A percentile compares a stretch with the other conserved stretches of the same genome.
phyloP scores from a whole-genome alignment of 2,797 vertebrate genomes.

The Ceryle rudis region DNA sequence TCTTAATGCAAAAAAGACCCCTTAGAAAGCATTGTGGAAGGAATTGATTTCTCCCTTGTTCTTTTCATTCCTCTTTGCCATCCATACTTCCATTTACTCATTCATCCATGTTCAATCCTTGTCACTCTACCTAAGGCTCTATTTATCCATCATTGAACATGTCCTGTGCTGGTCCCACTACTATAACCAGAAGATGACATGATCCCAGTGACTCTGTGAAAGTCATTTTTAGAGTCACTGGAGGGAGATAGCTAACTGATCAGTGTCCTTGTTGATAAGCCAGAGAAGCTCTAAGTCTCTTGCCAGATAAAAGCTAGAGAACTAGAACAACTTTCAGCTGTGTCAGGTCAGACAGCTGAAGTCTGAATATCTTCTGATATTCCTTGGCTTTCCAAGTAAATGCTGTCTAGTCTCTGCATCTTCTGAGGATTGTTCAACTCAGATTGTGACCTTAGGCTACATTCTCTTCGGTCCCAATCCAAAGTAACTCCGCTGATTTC shows the following conservation, averaged over 20 bases:
- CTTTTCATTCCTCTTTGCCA: not conserved
- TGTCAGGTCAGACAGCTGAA: not conserved
- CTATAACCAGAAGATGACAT: not conserved
- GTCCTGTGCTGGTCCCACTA: not conserved
- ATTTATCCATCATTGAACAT: not conserved
- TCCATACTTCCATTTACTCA: not conserved
- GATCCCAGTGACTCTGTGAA: not conserved
- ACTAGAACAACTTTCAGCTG: not conserved
- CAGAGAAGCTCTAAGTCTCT: not conserved
- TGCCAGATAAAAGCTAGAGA: not conserved
- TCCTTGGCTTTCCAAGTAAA: conserved; percentile 25
- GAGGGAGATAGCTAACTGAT: not conserved
- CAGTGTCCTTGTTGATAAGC: not conserved
- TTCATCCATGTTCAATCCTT: not conserved
- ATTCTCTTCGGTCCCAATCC: not conserved
- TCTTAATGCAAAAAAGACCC: not conserved
- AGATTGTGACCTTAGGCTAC: conserved; percentile 2
- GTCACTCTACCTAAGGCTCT: not conserved
- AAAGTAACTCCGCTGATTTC: conserved; percentile 58
- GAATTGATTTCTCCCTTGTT: not conserved
- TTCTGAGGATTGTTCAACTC: not conserved
- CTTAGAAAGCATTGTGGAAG: not conserved
- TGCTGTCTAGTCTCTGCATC: not conserved
- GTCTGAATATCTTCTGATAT: conserved; percentile 3
- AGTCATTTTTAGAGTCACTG: not conserved